phyloP scores from a whole-genome alignment of 2,797 vertebrate genomes.

The Malacoctenus gilli region DNA sequence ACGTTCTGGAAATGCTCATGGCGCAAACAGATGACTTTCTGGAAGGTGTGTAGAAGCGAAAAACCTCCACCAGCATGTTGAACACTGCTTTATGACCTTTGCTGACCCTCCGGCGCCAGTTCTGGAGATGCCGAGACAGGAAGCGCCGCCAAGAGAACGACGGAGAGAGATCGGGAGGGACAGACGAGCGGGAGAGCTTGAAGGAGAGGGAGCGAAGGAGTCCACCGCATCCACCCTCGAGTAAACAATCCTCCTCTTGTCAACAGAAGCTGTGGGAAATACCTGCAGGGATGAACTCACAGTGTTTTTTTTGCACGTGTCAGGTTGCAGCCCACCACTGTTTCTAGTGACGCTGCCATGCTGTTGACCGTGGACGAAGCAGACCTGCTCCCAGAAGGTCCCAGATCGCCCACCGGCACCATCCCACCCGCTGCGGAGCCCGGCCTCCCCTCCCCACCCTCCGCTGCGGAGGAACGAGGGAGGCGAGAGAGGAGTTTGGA shows the following conservation, averaged over 20 bases:
- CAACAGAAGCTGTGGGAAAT: not conserved
- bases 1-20: constrained; percentile 69
- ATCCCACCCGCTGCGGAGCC: constrained; percentile 55
- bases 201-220: constrained; percentile 37
- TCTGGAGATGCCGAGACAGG: constrained; percentile 24
- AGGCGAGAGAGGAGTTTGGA: not conserved
- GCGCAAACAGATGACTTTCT: constrained; percentile 65
- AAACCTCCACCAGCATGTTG: not conserved
- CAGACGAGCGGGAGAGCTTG: constrained; percentile 18
- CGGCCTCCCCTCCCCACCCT: constrained; percentile 7
- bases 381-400: constrained; percentile 9
- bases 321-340: constrained; percentile 62
- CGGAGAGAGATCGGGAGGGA: constrained; percentile 40
- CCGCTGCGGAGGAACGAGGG: not conserved
- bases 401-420: constrained; percentile 37
- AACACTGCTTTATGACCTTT: not conserved
- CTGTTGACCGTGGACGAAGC: constrained; percentile 57
- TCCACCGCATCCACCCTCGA: constrained; percentile 55
- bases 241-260: constrained; percentile 46
- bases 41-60: constrained; percentile 51
- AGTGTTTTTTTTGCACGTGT: not conserved
- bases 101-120: constrained; percentile 26
- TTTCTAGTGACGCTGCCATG: constrained; percentile 46
- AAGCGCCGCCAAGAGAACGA: constrained; percentile 10
- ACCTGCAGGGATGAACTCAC: too few relatives aligned